Evolutionary conservation across 92 coral and sea anemone genomes (phyloP).

Genomic region (Porites cylindrica): DNA sequence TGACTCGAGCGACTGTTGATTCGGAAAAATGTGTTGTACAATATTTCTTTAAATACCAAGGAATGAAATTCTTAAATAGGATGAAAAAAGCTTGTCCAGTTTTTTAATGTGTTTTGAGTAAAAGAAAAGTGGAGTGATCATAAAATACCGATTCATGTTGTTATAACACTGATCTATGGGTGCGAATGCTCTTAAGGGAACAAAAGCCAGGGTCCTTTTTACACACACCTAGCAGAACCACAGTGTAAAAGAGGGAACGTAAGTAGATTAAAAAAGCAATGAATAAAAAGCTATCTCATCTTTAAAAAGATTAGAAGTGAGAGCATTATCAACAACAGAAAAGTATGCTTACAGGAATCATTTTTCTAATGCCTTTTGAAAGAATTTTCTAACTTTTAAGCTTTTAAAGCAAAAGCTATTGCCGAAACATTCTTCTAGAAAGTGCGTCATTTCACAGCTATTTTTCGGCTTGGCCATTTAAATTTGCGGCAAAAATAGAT

Average conservation of each 20-base stretch:
- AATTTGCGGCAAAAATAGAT: constrained; percentile 19
- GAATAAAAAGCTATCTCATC: constrained; percentile 30
- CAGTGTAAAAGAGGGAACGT: background rate
- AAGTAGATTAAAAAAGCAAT: constrained; percentile 48
- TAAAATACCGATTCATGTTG: background rate
- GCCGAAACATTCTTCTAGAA: constrained; percentile 53
- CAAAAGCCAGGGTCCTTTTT: background rate
- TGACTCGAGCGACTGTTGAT: background rate
- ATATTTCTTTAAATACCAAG: constrained; percentile 2
- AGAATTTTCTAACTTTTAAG: constrained; percentile 41
- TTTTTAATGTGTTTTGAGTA: too few relatives aligned
- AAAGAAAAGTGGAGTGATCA: too few relatives aligned
- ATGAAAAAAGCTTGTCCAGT: background rate
- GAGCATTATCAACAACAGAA: constrained; percentile 49
- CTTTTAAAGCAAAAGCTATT: constrained; percentile 17
- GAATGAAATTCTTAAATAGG: constrained; percentile 1
- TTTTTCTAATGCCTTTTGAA: constrained; percentile 29
- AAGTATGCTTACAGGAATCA: constrained; percentile 24
- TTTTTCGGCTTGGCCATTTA: constrained; percentile 3
- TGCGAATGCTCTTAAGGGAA: constrained; percentile 3
- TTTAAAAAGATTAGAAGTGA: constrained; percentile 43
- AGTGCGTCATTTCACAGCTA: constrained; percentile 9
- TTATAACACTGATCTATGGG: background rate
- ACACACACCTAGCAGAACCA: constrained; percentile 10
- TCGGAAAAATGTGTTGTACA: constrained; percentile 10